These are phyloP conservation scores for Vanessa tameamea DNA, from an alignment of 1,140 invertebrate genomes.

Conservation along the genomic window DNA sequence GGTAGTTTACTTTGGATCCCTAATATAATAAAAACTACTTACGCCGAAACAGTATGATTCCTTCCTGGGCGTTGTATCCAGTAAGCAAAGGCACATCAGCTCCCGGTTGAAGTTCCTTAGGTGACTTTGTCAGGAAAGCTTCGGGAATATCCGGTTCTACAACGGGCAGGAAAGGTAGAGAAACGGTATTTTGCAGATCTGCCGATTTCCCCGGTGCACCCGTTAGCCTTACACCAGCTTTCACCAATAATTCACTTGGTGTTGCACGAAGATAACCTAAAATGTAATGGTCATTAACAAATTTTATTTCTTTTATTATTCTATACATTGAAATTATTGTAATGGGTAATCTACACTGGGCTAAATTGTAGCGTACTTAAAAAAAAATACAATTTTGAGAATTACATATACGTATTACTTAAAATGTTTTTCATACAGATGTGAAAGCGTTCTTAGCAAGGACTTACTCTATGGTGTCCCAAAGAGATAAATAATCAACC, in stretches of 20 bases:
- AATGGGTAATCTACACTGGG: no score
- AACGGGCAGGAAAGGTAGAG: slow-evolving; percentile 78
- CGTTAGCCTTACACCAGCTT: slow-evolving; percentile 66
- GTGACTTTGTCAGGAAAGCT: slow-evolving; percentile 81
- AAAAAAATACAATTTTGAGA: no score
- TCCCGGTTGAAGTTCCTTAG: slow-evolving; percentile 75
- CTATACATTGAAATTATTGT: no score
- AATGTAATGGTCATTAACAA: background rate
- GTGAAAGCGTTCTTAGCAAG: background rate
- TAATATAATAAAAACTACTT: slow-evolving; percentile 43
- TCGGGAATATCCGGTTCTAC: slow-evolving; percentile 64
- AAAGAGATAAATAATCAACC: slow-evolving; percentile 23
- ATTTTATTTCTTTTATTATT: background rate
- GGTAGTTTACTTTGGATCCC: background rate
- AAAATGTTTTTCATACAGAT: no score
- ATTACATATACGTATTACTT: no score
- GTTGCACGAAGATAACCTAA: slow-evolving; percentile 75
- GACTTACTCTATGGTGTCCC: background rate
- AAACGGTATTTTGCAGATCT: slow-evolving; percentile 78
- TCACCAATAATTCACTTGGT: slow-evolving; percentile 73
- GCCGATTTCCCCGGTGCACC: slow-evolving; percentile 70
- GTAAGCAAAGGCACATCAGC: slow-evolving; percentile 80
- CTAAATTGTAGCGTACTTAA: no score
- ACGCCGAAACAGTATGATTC: slow-evolving; percentile 81
- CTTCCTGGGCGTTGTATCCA: slow-evolving; percentile 82